Percentiles rank a stretch among this genome's conserved stretches.
Evolutionary conservation across 2,113 vertebrate genomes (phyloP).

Genomic region (Hucho hucho): DNA sequence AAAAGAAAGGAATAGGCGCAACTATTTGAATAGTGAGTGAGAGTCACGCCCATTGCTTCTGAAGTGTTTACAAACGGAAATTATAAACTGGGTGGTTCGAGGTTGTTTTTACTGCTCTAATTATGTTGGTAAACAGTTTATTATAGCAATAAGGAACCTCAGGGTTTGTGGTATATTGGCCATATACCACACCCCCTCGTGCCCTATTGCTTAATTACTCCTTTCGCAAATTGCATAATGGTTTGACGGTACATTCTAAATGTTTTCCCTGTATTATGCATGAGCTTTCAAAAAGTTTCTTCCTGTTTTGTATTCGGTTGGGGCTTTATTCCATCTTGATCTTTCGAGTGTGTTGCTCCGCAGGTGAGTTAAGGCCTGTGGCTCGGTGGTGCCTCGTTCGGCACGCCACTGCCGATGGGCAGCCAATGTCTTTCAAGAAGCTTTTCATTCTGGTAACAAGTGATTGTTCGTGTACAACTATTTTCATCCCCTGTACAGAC

Average conservation of each 20-base stretch:
- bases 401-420: not conserved
- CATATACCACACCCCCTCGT: too few relatives aligned
- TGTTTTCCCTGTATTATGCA: too few relatives aligned
- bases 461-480: conserved; percentile 47
- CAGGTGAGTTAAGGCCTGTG: not conserved
- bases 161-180: too few relatives aligned
- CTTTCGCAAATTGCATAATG: too few relatives aligned
- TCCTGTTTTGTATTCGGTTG: not conserved
- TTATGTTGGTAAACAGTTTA: too few relatives aligned
- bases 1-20: too few relatives aligned
- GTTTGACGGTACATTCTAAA: too few relatives aligned
- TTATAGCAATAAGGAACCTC: too few relatives aligned
- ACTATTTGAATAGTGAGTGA: too few relatives aligned
- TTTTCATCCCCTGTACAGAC: conserved; percentile 47
- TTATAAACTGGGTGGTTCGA: too few relatives aligned
- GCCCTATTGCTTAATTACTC: not conserved
- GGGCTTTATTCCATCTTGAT: conserved; percentile 24
- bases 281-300: not conserved
- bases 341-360: conserved; percentile 7
- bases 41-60: not conserved
- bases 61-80: not conserved
- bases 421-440: not conserved
- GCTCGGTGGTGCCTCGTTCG: not conserved
- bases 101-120: too few relatives aligned
- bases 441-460: conserved; percentile 33